phyloP scores from a whole-genome alignment of 2,797 vertebrate species.

The Acipenser ruthenus region DNA sequence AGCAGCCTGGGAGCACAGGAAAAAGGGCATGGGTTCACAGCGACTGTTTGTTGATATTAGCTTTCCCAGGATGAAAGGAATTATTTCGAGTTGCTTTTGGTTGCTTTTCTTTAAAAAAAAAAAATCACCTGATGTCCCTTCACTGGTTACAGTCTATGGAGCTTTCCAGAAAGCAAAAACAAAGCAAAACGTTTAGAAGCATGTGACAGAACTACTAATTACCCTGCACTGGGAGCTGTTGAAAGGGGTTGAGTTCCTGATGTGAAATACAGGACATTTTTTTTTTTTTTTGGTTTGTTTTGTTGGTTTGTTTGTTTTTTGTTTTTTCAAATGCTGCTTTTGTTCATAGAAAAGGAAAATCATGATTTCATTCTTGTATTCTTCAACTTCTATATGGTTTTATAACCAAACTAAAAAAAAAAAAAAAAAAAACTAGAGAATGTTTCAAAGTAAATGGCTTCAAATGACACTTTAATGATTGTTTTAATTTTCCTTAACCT shows the following conservation, averaged over 20 bases:
- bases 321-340: conserved; percentile 49
- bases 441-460: too few species aligned
- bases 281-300: conserved; percentile 24
- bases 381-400: conserved; percentile 40
- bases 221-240: conserved; percentile 43
- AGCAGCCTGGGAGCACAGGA: conserved; percentile 12
- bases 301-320: conserved; percentile 39
- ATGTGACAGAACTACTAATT: conserved; percentile 53
- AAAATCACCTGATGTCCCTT: conserved; percentile 28
- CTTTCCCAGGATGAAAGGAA: conserved; percentile 35
- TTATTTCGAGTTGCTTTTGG: conserved; percentile 22
- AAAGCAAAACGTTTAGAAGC: conserved; percentile 15
- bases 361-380: conserved; percentile 11
- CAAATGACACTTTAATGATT: too few species aligned
- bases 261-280: conserved; percentile 58
- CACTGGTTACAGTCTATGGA: conserved; percentile 35
- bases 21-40: conserved; percentile 25
- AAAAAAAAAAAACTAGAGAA: too few species aligned
- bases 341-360: conserved; percentile 20
- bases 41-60: conserved; percentile 28
- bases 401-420: conserved; percentile 11
- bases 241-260: conserved; percentile 32
- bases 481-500: too few species aligned
- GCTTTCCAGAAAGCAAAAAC: conserved; percentile 25
- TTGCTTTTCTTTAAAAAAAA: too few species aligned